Conservation (phyloP, 2,888 invertebrate species). For the Scrobipalpa costella region DNA sequence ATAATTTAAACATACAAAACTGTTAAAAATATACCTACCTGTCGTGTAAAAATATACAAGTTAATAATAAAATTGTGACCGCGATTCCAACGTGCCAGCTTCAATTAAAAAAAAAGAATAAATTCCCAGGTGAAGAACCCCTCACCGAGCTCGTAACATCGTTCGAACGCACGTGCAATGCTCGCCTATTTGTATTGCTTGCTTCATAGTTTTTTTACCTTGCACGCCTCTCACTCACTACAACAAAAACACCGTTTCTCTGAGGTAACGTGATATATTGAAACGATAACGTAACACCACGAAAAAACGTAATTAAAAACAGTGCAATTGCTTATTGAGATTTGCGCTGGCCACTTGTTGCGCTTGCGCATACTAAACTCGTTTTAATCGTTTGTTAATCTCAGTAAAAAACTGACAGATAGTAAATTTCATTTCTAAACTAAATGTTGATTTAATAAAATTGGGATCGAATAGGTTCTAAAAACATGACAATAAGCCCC, state of each 20-base stretch:
- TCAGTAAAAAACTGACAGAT: too few relatives aligned
- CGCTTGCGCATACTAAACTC: background rate
- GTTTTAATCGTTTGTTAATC: too few relatives aligned
- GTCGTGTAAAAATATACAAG: too few relatives aligned
- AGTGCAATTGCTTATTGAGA: constrained; percentile 40
- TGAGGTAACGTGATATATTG: constrained; percentile 14
- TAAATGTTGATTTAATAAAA: too few relatives aligned
- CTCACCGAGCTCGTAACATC: constrained; percentile 23
- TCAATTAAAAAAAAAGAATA: background rate
- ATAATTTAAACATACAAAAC: too few relatives aligned
- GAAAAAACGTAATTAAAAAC: constrained; percentile 24
- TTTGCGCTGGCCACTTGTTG: background rate
- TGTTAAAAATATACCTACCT: too few relatives aligned
- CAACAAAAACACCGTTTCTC: constrained; percentile 8
- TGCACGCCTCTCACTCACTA: background rate
- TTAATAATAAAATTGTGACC: background rate
- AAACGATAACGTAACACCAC: background rate
- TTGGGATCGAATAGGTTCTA: too few relatives aligned
- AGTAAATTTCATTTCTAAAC: too few relatives aligned
- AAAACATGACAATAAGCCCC: too few relatives aligned
- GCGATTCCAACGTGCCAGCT: background rate
- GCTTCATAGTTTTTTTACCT: constrained; percentile 20
- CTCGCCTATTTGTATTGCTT: constrained; percentile 12
- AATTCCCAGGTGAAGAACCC: constrained; percentile 19
- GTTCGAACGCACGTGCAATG: constrained; percentile 19